Conservation (phyloP, 1,140 invertebrate genomes). For the Hypsibius dujardini region DNA sequence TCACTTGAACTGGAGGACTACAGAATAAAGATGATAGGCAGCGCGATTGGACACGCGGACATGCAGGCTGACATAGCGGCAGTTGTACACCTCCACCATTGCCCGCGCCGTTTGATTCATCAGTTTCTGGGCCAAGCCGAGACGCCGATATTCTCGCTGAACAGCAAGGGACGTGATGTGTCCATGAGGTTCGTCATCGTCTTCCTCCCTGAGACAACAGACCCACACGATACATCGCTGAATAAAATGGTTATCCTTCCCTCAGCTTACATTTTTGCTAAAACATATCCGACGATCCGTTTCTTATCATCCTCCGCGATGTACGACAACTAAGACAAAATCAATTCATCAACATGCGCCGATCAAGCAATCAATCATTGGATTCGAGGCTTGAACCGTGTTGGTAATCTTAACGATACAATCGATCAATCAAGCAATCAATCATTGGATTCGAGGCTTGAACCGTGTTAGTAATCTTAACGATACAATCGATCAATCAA, state of each 20-base stretch:
- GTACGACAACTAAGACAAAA: constrained; percentile 53
- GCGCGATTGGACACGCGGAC: constrained; percentile 93
- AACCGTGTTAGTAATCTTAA: no score
- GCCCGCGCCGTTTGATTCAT: constrained; percentile 71
- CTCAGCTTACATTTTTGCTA: constrained; percentile 73
- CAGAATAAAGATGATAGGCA: constrained; percentile 92
- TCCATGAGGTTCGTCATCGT: constrained; percentile 93
- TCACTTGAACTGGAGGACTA: constrained; percentile 70
- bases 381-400: no score
- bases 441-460: no score
- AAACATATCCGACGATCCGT: constrained; percentile 85
- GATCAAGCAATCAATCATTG: no score
- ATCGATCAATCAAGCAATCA: no score
- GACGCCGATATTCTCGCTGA: constrained; percentile 45
- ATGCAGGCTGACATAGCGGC: constrained; percentile 82
- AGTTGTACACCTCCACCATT: constrained; percentile 77
- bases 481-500: no score
- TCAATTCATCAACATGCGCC: no score
- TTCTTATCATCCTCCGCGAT: constrained; percentile 97
- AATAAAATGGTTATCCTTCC: not conserved
- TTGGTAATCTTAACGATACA: no score
- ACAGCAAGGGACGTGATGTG: constrained; percentile 84
- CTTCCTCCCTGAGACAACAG: constrained; percentile 52
- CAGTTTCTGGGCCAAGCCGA: constrained; percentile 91
- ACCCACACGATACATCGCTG: no score